Base-by-base conservation (phyloP, 2,797 vertebrate genomes). In the Danio jaintianensis region DNA sequence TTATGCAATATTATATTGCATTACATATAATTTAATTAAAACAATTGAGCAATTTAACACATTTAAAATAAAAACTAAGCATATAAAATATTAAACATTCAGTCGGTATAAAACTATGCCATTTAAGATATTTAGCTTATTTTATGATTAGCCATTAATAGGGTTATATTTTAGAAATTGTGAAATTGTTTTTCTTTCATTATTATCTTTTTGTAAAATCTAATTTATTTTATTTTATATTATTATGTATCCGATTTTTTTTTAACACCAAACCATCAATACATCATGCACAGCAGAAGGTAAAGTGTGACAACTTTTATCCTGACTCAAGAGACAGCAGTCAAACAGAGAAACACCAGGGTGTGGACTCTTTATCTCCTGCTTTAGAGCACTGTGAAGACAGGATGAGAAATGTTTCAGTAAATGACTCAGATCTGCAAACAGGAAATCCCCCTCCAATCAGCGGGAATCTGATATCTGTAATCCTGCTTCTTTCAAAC, bases 381-480 rank as follows among this genome's bases (percentile, higher is more conserved):
- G 18, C 20, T 29, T 16, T 62, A 48, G 6, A 45, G 40, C 7
- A 3, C n/a, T 0, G 5, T 20, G 68, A 66, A 43, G 45, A 75
- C 56, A 38, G 61, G 50, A 43, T 29, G 61, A 81, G 48, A 81
- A 61, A 52, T 64, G 53, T 22, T 59, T 47, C 40, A 53, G 61
- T 76, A 74, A 50, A 45, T 84, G 80, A 82, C 73, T 79, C 73
- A 70, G 48, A 75, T 70, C 62, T 62, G 58, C 50, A 84, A 84
- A 82, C 58, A 79, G 18, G 67, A 75, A 69, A n/a, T 74, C 75
- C 55, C 42, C 11, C 56, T 38, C 48, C 42, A 63, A 59, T 75
- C 66, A 56, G 12, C 12, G 38, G 75, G 56, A 82, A 82, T 71
- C 47, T 16, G 71, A 83, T 75, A 62, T 64, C 11, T 56, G 16